Evolutionary conservation across 2,113 vertebrate species (phyloP).

Genomic region (Poeciliopsis turrubarensis): DNA sequence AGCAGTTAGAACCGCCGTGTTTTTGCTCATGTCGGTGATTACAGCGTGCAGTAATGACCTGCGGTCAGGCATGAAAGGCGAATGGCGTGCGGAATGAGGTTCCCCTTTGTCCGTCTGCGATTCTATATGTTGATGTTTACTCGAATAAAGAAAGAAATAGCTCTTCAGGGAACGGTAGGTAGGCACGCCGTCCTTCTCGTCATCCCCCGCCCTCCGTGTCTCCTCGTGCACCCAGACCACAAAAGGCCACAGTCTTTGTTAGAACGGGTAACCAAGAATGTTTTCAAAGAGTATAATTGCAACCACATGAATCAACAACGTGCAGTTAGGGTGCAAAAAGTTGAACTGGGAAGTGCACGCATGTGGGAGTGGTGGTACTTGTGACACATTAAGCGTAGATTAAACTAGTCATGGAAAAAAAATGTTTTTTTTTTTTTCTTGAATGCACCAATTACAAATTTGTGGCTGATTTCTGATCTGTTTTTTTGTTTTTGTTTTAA

Average conservation of each 20-base stretch:
- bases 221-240: constrained; percentile 47
- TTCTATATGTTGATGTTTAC: constrained; percentile 48
- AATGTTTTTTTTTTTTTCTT: too few species aligned
- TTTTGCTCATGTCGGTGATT: constrained; percentile 8
- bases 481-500: not conserved
- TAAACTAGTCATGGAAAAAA: too few species aligned
- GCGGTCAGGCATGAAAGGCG: not conserved
- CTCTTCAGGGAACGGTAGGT: constrained; percentile 44
- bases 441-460: too few species aligned
- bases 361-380: not conserved
- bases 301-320: constrained; percentile 72
- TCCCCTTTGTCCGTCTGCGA: constrained; percentile 24
- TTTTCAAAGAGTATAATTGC: constrained; percentile 72
- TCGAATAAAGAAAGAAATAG: constrained; percentile 29
- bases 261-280: constrained; percentile 63
- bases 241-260: constrained; percentile 61
- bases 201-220: constrained; percentile 5
- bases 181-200: constrained; percentile 7
- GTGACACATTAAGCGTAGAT: not conserved
- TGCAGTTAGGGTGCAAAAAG: constrained; percentile 42
- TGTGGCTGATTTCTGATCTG: not conserved
- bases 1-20: constrained; percentile 14
- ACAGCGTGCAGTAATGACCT: constrained; percentile 18
- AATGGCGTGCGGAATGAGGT: constrained; percentile 34
- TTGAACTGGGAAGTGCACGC: constrained; percentile 32